Evolutionary conservation across 1,140 invertebrate genomes (phyloP), one percentile per base, ranked within the genome.

Genomic region (Hypsibius dujardini): DNA sequence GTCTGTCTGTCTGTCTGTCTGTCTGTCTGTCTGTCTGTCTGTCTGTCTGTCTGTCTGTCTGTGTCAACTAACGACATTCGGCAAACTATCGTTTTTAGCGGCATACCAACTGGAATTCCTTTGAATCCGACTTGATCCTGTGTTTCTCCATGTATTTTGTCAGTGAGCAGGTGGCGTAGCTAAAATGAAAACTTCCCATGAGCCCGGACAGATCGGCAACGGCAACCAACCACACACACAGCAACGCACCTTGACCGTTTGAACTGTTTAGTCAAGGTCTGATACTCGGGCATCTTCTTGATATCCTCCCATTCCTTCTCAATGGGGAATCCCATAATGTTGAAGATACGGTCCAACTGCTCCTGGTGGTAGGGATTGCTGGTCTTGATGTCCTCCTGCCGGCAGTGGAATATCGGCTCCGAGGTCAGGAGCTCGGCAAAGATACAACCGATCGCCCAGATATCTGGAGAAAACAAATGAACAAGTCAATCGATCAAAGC

Each of bases 361-460:
- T 99, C 96, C 78, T 98, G 95, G 28, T 99, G 96, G 80, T 99
- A 99, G 2, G 96, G 96, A 85, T 97, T 98, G 77, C 91, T 95
- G 3, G 95, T 98, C 82, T 99, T 98, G 72, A 98, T 98, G 79
- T 99, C 95, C 82, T 99, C 96, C 83, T 99, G 95, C 60, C 94
- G 86, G 83, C 96, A 99, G 79, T 98, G 95, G 79, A 99, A 99
- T 79, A 99, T 98, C 42, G 96, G 96, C 81, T 99, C 96, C 1
- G 93, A 96, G 3, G 92, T 95, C 71, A 96, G 81, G 12, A 97
- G 79, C 79, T 97, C 93, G 14, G 93, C 93, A 85, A 99, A 99
- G 79, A 99, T 99, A 81, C 96, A 99, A 12, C 96, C 80, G 99
- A 99, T 1, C 96, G 96, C 96, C 96, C 99, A 75, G 98, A 98